Evolutionary conservation across 2,888 invertebrate genomes (phyloP).

Genomic region (Dione vanillae): DNA sequence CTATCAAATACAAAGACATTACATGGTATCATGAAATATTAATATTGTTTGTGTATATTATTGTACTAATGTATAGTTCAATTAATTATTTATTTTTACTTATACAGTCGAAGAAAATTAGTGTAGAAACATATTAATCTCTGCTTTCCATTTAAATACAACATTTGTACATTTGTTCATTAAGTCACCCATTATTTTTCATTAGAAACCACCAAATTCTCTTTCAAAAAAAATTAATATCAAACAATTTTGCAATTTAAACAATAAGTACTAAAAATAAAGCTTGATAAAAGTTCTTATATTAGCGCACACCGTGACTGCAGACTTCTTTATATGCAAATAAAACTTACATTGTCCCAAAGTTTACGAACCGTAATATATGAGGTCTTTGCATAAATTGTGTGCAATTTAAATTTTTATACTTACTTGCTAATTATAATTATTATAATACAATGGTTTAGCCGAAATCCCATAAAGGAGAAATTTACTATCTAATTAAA

Average conservation of each 20-base stretch:
- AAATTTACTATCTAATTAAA: too few relatives aligned
- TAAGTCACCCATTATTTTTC: too few relatives aligned
- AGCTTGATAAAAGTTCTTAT: conserved; percentile 9
- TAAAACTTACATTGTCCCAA: conserved; percentile 26
- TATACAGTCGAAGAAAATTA: background rate
- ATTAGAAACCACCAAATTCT: too few relatives aligned
- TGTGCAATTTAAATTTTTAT: background rate
- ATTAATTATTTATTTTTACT: too few relatives aligned
- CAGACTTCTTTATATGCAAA: conserved; percentile 32
- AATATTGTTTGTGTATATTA: too few relatives aligned
- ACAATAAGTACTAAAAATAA: background rate
- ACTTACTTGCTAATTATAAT: background rate
- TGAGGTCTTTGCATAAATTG: conserved; percentile 23
- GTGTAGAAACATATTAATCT: too few relatives aligned
- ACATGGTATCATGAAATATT: too few relatives aligned
- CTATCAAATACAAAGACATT: too few relatives aligned
- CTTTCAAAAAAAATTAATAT: background rate
- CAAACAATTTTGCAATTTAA: background rate
- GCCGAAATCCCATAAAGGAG: too few relatives aligned
- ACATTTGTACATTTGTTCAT: too few relatives aligned
- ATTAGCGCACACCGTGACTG: conserved; percentile 24
- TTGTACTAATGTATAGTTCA: too few relatives aligned
- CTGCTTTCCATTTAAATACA: background rate
- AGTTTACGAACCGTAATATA: conserved; percentile 29
- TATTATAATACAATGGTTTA: too few relatives aligned